A percentile compares a stretch with the other conserved stretches of the same genome.
Evolutionary conservation across 2,888 invertebrate genomes (phyloP).

Genomic region (Microdon myrmicae): DNA sequence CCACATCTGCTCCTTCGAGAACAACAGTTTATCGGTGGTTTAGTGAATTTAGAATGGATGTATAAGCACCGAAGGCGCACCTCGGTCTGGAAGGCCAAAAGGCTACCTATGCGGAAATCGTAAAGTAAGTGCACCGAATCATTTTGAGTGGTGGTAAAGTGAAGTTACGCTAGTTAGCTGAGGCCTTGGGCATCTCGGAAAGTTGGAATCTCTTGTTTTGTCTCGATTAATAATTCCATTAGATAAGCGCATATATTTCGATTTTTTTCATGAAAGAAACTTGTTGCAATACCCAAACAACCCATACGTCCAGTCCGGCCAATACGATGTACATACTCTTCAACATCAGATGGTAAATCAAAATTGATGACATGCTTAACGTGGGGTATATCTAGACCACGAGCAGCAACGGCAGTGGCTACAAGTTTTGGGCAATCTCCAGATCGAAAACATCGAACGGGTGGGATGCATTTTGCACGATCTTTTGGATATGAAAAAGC

Average conservation of each 20-base stretch:
- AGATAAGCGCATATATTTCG: slow-evolving; percentile 90
- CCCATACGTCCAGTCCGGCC: slow-evolving; percentile 98
- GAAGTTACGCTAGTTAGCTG: too few species aligned
- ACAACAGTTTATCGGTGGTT: too few species aligned
- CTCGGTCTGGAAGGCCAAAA: too few species aligned
- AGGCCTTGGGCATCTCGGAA: slow-evolving; percentile 83
- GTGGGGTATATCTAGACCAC: slow-evolving; percentile 96
- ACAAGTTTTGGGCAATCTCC: slow-evolving; percentile 92
- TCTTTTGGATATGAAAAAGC: too few species aligned
- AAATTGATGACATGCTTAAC: slow-evolving; percentile 98
- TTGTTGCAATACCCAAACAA: slow-evolving; percentile 93
- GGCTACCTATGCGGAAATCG: too few species aligned
- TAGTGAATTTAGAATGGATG: too few species aligned
- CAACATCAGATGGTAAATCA: slow-evolving; percentile 94
- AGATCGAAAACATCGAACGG: slow-evolving; percentile 86
- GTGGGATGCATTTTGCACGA: too few species aligned
- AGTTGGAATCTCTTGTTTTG: slow-evolving; percentile 89
- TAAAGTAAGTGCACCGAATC: too few species aligned
- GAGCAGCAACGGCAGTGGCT: slow-evolving; percentile 94
- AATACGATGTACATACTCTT: slow-evolving; percentile 96
- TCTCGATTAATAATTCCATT: slow-evolving; percentile 87
- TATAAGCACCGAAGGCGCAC: too few species aligned
- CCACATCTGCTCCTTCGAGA: too few species aligned
- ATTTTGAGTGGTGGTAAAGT: too few species aligned
- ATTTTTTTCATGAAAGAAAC: slow-evolving; percentile 97